Base-by-base conservation (phyloP, 2,888 invertebrate species). In the Ryuthela nishihirai region DNA sequence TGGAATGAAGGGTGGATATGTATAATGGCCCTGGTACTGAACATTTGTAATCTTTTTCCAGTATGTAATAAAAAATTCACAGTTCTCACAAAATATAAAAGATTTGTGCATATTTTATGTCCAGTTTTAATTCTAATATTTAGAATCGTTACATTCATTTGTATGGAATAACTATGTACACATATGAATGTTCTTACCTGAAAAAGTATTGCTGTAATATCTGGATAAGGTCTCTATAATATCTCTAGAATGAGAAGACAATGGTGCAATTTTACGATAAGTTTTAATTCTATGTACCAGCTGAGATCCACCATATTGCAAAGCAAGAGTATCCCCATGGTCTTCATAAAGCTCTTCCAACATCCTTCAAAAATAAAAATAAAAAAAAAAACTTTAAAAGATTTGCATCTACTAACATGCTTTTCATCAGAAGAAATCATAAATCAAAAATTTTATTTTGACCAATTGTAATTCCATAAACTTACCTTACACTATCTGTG, bases 271-370 rank as follows among this genome's bases (percentile, higher is more conserved):
- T 77, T 92, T 92, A 10, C 92, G 80, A 71, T 86, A 86, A 0
- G 84, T 84, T 71, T 85, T 82, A 61, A 85, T 84, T 72, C 89
- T 81, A 74, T 99, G 99, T 0, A 99, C 99, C 47, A 99, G 76
- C 74, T 98, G 98, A 0, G 97, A 98, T 4, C 99, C 99, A 1
- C 98, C 99, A 72, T 99, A 99, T 71, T 95, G 98, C 65, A 95
- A 76, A 0, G 97, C 97, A 64, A 98, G 76, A 0, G 94, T 95
- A 75, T 98, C 97, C 0, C 99, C 99, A 71, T 97, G 98, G 74
- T 97, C 97, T 75, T 99, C 98, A 72, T 97, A 99, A 54, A 99
- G 76, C 67, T 90, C 90, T 75, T 99, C 98, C 48, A 98, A 77
- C 80, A 95, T 87, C 59, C 94, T 74, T 15, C 32, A 36, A 39